Evolutionary conservation across 2,888 invertebrate species (phyloP).

Genomic region (Tipula confusa): DNA sequence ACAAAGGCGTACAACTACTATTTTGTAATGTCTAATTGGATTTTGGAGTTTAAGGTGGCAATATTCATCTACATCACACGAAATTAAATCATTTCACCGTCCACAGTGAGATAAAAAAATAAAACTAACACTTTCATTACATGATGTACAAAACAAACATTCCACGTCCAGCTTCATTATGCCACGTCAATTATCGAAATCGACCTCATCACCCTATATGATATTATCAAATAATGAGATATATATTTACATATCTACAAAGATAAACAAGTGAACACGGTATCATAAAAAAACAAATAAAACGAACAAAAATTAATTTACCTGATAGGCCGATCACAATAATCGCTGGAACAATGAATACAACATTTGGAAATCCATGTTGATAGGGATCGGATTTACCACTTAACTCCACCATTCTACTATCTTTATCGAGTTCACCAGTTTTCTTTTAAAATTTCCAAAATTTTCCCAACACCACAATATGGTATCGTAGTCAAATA

Average conservation of each 20-base stretch:
- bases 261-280: neutral
- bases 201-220: neutral
- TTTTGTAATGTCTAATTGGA: no score
- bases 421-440: neutral
- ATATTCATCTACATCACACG: neutral
- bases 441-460: constrained; percentile 3
- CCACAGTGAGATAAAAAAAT: no score
- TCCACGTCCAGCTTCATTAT: neutral
- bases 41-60: no score
- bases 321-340: constrained; percentile 74
- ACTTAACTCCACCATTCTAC: constrained; percentile 77
- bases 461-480: neutral
- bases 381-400: constrained; percentile 75
- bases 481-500: neutral
- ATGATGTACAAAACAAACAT: neutral
- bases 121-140: no score
- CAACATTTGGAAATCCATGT: constrained; percentile 81
- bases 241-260: neutral
- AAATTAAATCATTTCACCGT: no score
- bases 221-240: neutral
- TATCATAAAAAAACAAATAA: neutral
- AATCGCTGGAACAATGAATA: constrained; percentile 80
- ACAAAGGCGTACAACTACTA: no score
- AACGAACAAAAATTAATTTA: constrained; percentile 49
- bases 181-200: neutral